phyloP scores from a whole-genome alignment of 2,113 vertebrate genomes.

The Psilopsiagon aurifrons region DNA sequence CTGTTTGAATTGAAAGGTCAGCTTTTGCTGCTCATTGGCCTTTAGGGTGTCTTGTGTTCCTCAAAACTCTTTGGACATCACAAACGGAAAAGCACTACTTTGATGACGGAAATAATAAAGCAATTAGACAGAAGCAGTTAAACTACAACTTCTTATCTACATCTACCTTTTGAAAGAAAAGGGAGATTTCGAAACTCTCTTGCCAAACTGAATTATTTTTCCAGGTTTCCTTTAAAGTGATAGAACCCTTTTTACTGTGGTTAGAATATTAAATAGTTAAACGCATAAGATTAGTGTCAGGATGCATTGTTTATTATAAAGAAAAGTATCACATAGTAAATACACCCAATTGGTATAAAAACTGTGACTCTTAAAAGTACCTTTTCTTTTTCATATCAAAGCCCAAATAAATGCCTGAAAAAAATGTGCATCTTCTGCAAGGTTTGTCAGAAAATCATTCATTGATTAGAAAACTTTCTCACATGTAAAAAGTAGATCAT shows the following conservation, averaged over 20 bases:
- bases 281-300: background rate
- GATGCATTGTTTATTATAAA: background rate
- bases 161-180: background rate
- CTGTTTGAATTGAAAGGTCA: background rate
- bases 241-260: background rate
- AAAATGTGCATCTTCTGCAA: background rate
- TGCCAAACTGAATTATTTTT: background rate
- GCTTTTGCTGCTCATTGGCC: background rate
- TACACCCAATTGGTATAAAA: background rate
- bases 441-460: background rate
- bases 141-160: background rate
- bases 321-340: background rate
- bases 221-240: background rate
- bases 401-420: background rate
- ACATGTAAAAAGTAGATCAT: background rate
- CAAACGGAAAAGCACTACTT: background rate
- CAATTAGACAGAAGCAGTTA: background rate
- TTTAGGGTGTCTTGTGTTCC: background rate
- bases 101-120: background rate
- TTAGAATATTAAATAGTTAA: background rate
- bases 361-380: background rate
- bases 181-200: background rate
- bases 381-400: background rate
- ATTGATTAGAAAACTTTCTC: background rate
- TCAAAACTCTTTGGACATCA: background rate